These are phyloP conservation scores for Tyrophagus putrescentiae DNA, from an alignment of 1,140 invertebrate species.

Conservation along the genomic window DNA sequence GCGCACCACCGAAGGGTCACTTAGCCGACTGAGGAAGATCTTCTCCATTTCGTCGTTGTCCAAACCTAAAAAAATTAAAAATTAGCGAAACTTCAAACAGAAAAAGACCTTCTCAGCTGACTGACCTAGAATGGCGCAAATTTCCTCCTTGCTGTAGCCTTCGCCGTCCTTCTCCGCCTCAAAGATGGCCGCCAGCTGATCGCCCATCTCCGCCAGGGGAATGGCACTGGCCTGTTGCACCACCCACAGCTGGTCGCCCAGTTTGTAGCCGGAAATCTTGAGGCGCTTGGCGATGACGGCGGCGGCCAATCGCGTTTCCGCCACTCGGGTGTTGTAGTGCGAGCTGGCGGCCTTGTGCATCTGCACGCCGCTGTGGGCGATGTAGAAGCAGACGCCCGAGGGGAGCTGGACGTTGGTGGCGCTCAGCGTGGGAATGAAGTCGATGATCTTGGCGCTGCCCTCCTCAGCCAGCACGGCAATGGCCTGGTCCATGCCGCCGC, in stretches of 20 bases:
- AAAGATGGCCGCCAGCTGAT: constrained; percentile 8
- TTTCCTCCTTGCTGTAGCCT: constrained; percentile 58
- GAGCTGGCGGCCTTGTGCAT: constrained; percentile 82
- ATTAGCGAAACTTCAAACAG: not conserved
- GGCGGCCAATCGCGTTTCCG: constrained; percentile 78
- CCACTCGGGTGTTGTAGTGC: constrained; percentile 79
- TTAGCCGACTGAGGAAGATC: constrained; percentile 3
- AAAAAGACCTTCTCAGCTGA: not conserved
- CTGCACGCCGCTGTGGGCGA: constrained; percentile 74
- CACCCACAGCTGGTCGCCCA: constrained; percentile 20
- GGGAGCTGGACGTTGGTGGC: constrained; percentile 64
- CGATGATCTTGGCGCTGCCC: constrained; percentile 75
- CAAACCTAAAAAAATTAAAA: constrained; percentile 22
- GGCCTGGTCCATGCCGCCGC: constrained; percentile 98
- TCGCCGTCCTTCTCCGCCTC: constrained; percentile 39
- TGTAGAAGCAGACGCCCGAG: constrained; percentile 65
- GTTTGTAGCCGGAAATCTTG: constrained; percentile 12
- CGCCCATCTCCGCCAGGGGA: constrained; percentile 9
- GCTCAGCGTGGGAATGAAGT: constrained; percentile 68
- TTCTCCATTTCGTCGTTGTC: constrained; percentile 28
- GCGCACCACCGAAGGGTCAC: constrained; percentile 25
- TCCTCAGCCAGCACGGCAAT: constrained; percentile 76
- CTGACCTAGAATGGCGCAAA: constrained; percentile 37
- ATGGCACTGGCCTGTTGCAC: constrained; percentile 20
- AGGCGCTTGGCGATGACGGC: constrained; percentile 30